Evolutionary conservation across 2,797 vertebrate genomes (phyloP), one percentile per base, ranked within the genome.

Genomic region (Iguana delicatissima): DNA sequence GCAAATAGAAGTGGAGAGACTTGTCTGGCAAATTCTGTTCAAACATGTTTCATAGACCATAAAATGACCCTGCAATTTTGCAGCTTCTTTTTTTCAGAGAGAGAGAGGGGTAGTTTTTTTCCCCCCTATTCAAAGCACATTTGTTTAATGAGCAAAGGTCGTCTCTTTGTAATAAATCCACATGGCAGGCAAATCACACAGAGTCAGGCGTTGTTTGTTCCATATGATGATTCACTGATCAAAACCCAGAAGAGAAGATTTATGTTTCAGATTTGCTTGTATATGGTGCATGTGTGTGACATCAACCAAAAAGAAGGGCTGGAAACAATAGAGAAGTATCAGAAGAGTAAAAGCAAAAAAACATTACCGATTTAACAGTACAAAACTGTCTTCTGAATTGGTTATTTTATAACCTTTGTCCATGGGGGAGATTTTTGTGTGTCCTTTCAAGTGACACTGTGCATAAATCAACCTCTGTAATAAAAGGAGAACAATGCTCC

Each of bases 201-300:
- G 90, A 93, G 94, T 94, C 92, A 89, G 90, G 91, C 93, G 90
- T 89, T 85, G 16, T 90, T 94, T 77, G 42, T 77, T 77, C 84
- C 83, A 16, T 88, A 90, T 96, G 95, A 94, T 93, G 93, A 93
- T 93, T 96, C 76, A 50, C 95, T 95, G 95, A 91, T 96, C 90
- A 69, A 69, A 91, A 93, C 62, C 77, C 91, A 90, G 32, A 89
- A 46, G 76, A 67, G 92, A 94, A 91, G 92, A 95, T 95, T 96
- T 96, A 95, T 95, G 95, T 85, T 93, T 89, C 85, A 88, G 95
- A 94, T 96, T 96, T 96, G 89, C 93, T 95, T 94, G 55, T 67
- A n/a, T 83, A 55, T 24, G 35, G 35, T 67, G 62, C 85, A 87
- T 69, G 69, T 93, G 95, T 91, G 13, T 89, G 90, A 94, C 95